Percentiles rank a stretch among this genome's conserved stretches.
Conservation (phyloP, 2,113 vertebrate species). For the Podarcis raffonei region DNA sequence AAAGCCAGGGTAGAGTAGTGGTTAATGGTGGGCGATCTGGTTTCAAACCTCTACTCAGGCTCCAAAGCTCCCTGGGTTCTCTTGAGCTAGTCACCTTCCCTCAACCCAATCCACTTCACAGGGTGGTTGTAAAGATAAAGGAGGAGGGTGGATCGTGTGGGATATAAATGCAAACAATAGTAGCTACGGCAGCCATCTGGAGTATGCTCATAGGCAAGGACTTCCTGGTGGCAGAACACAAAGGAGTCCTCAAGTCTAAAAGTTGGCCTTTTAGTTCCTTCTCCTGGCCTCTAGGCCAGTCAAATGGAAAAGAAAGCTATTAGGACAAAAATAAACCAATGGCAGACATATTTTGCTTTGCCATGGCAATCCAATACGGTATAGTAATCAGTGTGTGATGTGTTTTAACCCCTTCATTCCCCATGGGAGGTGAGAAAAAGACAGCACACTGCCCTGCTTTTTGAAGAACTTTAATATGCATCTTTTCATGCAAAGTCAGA, state of each 20-base stretch:
- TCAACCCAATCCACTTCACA: not conserved
- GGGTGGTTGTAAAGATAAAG: not conserved
- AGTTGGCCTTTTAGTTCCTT: not conserved
- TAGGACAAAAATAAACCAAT: not conserved
- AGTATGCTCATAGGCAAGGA: not conserved
- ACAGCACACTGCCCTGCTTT: conserved; percentile 16
- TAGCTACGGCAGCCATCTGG: too few relatives aligned
- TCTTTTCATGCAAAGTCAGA: conserved; percentile 38
- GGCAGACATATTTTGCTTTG: fast-evolving
- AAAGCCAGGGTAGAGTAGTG: not conserved
- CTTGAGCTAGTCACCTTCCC: not conserved
- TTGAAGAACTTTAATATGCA: conserved; percentile 63
- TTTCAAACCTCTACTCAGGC: not conserved
- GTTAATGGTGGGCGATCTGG: not conserved
- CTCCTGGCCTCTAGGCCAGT: not conserved
- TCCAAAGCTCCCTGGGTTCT: not conserved
- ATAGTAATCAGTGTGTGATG: not conserved
- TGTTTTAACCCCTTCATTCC: not conserved
- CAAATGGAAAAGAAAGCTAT: not conserved
- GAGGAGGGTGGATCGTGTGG: too few relatives aligned
- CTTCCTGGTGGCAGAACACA: not conserved
- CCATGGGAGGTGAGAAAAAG: not conserved
- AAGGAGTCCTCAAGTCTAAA: not conserved
- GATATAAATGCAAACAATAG: too few relatives aligned
- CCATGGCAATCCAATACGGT: not conserved